Evolutionary conservation across 2,113 vertebrate species (phyloP).

Genomic region (Lycocorax pyrrhopterus): DNA sequence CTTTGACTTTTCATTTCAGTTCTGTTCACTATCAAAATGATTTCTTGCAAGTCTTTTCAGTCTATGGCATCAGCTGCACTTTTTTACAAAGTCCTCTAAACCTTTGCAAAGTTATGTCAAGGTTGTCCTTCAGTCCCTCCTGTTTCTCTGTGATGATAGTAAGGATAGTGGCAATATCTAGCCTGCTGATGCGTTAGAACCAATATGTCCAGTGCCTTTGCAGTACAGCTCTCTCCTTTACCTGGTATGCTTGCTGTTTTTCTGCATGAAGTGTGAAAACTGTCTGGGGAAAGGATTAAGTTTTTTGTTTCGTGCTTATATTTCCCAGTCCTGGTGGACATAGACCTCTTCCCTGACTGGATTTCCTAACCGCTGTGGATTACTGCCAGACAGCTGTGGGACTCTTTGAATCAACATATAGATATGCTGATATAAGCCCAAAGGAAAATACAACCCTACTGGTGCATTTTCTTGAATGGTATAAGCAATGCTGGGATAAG

Average conservation of each 20-base stretch:
- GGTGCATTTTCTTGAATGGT: background rate
- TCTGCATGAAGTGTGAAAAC: background rate
- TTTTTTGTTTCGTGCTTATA: background rate
- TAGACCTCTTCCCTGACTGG: background rate
- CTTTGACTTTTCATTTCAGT: background rate
- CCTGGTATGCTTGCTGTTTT: background rate
- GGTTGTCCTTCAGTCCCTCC: background rate
- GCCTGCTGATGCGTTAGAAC: background rate
- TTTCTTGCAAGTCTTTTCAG: background rate
- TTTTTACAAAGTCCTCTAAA: background rate
- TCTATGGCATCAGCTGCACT: background rate
- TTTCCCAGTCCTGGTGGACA: background rate
- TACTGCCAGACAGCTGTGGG: background rate
- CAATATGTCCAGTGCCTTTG: background rate
- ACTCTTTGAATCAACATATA: background rate
- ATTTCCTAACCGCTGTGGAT: background rate
- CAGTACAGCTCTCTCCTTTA: background rate
- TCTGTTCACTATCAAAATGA: background rate
- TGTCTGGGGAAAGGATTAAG: background rate
- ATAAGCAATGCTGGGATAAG: background rate
- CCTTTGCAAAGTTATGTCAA: background rate
- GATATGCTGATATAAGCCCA: background rate
- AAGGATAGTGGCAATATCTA: background rate
- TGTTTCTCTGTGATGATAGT: background rate
- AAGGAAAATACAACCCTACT: background rate